Conservation (phyloP, 2,888 invertebrate genomes). For the Idaea dimidiata region DNA sequence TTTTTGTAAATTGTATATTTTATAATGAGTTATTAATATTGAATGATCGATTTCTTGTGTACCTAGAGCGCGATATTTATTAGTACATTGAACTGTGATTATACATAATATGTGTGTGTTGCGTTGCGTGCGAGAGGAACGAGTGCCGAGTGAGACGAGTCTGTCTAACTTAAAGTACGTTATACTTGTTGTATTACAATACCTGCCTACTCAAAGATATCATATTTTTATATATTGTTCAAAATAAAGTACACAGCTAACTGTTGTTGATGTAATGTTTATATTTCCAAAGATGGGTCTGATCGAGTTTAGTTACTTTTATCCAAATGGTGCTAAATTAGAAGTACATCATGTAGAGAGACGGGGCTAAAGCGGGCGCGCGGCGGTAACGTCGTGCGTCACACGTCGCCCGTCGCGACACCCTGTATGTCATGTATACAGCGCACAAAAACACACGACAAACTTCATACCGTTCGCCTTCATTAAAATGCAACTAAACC, state of each 20-base stretch:
- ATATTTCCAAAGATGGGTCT: conserved; percentile 60
- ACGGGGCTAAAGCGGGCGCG: conserved; percentile 29
- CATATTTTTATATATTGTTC: conserved; percentile 78
- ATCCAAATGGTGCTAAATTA: conserved; percentile 73
- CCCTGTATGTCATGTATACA: not conserved
- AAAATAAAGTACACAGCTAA: conserved; percentile 70
- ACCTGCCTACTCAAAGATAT: conserved; percentile 63
- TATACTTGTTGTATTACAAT: conserved; percentile 47
- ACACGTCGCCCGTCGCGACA: conserved; percentile 18
- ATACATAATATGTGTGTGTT: conserved; percentile 32
- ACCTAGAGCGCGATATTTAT: conserved; percentile 63
- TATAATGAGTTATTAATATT: conserved; percentile 65
- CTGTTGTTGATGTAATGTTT: conserved; percentile 67
- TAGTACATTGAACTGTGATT: conserved; percentile 71
- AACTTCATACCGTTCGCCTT: not conserved
- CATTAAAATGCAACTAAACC: not conserved
- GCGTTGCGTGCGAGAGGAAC: conserved; percentile 20
- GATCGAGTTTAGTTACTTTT: conserved; percentile 48
- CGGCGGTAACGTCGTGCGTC: conserved; percentile 14
- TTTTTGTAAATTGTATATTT: conserved; percentile 68
- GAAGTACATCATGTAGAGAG: conserved; percentile 30
- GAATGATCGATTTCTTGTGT: conserved; percentile 59
- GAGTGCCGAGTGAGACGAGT: not conserved
- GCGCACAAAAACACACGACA: not conserved
- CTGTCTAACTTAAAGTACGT: not conserved